Evolutionary conservation across 2,888 invertebrate species (phyloP).

Genomic region (Copidosoma aretas): DNA sequence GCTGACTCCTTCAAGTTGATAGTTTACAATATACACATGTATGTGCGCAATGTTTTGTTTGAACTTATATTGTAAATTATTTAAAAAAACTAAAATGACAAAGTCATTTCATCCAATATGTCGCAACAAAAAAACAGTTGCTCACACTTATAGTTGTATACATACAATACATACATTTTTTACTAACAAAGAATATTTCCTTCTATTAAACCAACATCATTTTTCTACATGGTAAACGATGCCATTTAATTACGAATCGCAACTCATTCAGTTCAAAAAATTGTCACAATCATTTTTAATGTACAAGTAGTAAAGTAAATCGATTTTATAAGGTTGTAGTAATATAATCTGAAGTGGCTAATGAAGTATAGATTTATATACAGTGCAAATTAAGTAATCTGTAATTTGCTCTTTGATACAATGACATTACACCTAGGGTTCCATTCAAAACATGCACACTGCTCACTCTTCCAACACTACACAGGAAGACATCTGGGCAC

Average conservation of each 20-base stretch:
- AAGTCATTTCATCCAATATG: conserved; percentile 39
- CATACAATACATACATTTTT: conserved; percentile 39
- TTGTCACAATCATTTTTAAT: conserved; percentile 13
- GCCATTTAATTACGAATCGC: conserved; percentile 23
- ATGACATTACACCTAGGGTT: conserved; percentile 27
- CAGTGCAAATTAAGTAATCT: conserved; percentile 42
- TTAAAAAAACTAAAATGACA: conserved; percentile 41
- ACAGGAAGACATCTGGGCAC: conserved; percentile 23
- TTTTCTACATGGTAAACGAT: conserved; percentile 11
- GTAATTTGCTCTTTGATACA: conserved; percentile 34
- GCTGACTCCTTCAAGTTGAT: conserved; percentile 36
- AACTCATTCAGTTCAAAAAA: conserved; percentile 3
- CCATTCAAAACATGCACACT: conserved; percentile 35
- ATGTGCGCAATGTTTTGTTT: conserved; percentile 29
- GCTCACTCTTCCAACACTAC: conserved; percentile 27
- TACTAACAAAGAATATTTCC: conserved; percentile 40
- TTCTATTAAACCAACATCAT: conserved; percentile 29
- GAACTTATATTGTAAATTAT: conserved; percentile 37
- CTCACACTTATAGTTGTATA: conserved; percentile 35
- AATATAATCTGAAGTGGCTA: conserved; percentile 36
- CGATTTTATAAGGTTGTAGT: conserved; percentile 33
- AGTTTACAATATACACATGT: conserved; percentile 35
- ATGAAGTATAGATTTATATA: conserved; percentile 38
- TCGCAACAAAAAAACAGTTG: conserved; percentile 38
- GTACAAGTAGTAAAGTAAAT: conserved; percentile 35